These are phyloP conservation scores for Dione vanillae DNA, from an alignment of 2,888 invertebrate species.

Conservation along the genomic window DNA sequence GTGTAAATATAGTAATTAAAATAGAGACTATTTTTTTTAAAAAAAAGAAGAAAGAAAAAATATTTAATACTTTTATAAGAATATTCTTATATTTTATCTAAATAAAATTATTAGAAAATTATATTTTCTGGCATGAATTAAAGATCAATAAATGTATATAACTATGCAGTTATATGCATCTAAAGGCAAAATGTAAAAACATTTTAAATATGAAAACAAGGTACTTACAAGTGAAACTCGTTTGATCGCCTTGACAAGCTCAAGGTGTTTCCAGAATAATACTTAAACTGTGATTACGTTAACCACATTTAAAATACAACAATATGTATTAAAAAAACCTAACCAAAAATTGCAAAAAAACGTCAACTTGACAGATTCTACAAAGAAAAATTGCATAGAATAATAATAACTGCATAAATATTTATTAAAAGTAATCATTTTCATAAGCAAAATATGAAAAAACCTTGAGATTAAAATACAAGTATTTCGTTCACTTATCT, in stretches of 20 bases:
- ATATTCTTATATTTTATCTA: too few species aligned
- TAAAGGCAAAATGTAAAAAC: not conserved
- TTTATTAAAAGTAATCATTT: not conserved
- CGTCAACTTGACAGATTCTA: not conserved
- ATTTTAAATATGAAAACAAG: not conserved
- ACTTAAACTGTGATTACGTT: not conserved
- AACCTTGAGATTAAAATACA: not conserved
- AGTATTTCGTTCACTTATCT: not conserved
- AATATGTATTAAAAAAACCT: too few species aligned
- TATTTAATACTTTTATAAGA: too few species aligned
- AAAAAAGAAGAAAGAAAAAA: too few species aligned
- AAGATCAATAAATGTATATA: too few species aligned
- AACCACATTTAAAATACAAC: not conserved
- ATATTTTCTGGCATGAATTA: too few species aligned
- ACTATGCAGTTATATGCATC: too few species aligned
- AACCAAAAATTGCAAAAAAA: too few species aligned
- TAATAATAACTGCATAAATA: not conserved
- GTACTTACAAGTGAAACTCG: slow-evolving; percentile 17
- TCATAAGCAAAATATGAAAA: not conserved
- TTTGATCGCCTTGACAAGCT: slow-evolving; percentile 20
- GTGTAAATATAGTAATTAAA: too few species aligned
- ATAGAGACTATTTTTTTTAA: too few species aligned
- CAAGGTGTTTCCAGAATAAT: slow-evolving; percentile 30
- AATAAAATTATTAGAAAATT: too few species aligned
- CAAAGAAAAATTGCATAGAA: not conserved